Conservation (phyloP, 2,888 invertebrate species). For the Agrypnus murinus region DNA sequence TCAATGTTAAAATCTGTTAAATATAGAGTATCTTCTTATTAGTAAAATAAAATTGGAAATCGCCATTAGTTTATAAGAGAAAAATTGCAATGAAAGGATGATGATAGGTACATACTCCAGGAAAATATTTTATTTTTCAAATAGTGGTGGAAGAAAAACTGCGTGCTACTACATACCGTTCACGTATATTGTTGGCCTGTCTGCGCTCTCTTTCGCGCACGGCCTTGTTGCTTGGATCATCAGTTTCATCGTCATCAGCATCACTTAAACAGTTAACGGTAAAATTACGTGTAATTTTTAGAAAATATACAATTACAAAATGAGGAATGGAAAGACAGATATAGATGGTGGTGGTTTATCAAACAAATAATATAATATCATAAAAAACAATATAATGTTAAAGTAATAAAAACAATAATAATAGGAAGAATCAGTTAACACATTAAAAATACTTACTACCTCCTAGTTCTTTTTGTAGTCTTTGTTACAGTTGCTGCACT, state of each 20-base stretch:
- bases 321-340: background rate
- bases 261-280: slow-evolving; percentile 82
- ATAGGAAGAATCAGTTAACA: too few relatives aligned
- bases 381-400: background rate
- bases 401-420: background rate
- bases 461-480: slow-evolving; percentile 80
- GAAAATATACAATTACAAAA: too few relatives aligned
- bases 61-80: too few relatives aligned
- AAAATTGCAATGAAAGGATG: too few relatives aligned
- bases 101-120: slow-evolving; percentile 4
- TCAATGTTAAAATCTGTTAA: too few relatives aligned
- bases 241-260: slow-evolving; percentile 88
- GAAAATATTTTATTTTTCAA: slow-evolving; percentile 7
- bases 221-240: slow-evolving; percentile 91
- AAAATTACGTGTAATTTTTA: background rate
- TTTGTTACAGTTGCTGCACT: slow-evolving; percentile 72
- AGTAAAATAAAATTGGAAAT: too few relatives aligned
- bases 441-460: slow-evolving; percentile 84
- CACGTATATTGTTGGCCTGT: slow-evolving; percentile 98
- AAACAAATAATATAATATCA: slow-evolving; percentile 35
- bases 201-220: slow-evolving; percentile 95
- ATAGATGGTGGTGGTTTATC: slow-evolving; percentile 40
- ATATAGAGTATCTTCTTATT: too few relatives aligned
- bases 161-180: slow-evolving; percentile 85
- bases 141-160: slow-evolving; percentile 37